Evolutionary conservation across 2,888 invertebrate genomes (phyloP).

Genomic region (Cheilosia vernalis): DNA sequence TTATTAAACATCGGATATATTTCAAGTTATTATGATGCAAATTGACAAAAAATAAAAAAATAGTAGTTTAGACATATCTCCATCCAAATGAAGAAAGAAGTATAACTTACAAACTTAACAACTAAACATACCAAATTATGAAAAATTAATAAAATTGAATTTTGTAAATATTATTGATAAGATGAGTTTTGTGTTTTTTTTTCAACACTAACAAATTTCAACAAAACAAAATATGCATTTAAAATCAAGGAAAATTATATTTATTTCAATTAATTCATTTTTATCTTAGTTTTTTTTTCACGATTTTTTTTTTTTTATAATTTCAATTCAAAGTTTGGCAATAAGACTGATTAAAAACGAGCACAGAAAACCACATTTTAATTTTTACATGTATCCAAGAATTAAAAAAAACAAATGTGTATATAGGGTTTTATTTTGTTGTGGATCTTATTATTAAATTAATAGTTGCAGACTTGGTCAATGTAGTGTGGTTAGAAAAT

Average conservation of each 20-base stretch:
- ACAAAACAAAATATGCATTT: slow-evolving; percentile 53
- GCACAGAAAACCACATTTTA: slow-evolving; percentile 29
- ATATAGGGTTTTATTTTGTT: neutral
- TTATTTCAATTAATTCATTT: neutral
- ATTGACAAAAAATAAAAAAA: slow-evolving; percentile 33
- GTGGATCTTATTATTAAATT: neutral
- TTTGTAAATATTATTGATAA: slow-evolving; percentile 21
- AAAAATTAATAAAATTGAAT: slow-evolving; percentile 13
- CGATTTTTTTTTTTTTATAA: neutral
- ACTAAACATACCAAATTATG: slow-evolving; percentile 35
- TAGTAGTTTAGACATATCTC: slow-evolving; percentile 72
- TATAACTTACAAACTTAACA: slow-evolving; percentile 30
- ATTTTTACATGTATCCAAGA: neutral
- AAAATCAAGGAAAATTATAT: slow-evolving; percentile 17
- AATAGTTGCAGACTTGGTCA: neutral
- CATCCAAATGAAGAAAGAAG: slow-evolving; percentile 61
- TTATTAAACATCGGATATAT: slow-evolving; percentile 13
- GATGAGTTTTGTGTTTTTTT: slow-evolving; percentile 40
- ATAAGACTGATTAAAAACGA: slow-evolving; percentile 67
- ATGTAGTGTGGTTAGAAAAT: neutral
- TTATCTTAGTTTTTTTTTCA: neutral
- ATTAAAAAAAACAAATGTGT: neutral
- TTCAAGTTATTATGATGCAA: slow-evolving; percentile 14
- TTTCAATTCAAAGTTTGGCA: slow-evolving; percentile 58
- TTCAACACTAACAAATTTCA: slow-evolving; percentile 18